These are phyloP conservation scores for Berghia stephanieae DNA, from an alignment of 1,140 invertebrate species.

Conservation along the genomic window DNA sequence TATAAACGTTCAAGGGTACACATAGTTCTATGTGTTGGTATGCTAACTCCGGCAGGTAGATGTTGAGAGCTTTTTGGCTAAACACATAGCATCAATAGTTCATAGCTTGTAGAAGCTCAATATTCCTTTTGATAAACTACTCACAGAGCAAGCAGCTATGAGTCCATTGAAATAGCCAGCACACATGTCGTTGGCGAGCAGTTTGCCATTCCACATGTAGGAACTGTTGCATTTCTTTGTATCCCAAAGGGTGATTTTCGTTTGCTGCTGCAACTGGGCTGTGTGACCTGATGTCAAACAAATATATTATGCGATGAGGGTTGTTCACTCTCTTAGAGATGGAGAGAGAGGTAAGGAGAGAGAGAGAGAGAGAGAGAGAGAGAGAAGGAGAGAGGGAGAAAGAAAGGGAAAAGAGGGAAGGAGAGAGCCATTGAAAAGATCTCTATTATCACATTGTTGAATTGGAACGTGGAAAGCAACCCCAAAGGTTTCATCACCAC, in stretches of 20 bases:
- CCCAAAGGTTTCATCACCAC: no score
- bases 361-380: conserved; percentile 3
- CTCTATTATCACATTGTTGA: no score
- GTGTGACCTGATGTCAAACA: neutral
- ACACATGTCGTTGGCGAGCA: conserved; percentile 50
- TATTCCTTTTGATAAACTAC: no score
- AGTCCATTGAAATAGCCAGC: conserved; percentile 58
- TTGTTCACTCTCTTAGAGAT: neutral
- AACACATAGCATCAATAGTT: no score
- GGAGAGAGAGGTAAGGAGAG: neutral
- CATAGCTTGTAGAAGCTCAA: no score
- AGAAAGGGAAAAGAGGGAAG: neutral
- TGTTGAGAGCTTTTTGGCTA: no score
- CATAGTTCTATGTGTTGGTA: no score
- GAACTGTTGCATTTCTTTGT: conserved; percentile 53
- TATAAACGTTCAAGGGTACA: no score
- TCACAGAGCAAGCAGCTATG: conserved; percentile 73
- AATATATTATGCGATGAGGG: neutral
- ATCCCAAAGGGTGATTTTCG: conserved; percentile 55
- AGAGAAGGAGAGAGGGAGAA: neutral
- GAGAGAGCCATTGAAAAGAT: no score
- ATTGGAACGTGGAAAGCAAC: no score
- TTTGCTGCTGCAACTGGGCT: conserved; percentile 40
- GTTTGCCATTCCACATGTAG: conserved; percentile 45
- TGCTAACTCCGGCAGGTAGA: no score